These are phyloP conservation scores for Lerista edwardsae DNA, from an alignment of 2,797 vertebrate species.

Conservation along the genomic window DNA sequence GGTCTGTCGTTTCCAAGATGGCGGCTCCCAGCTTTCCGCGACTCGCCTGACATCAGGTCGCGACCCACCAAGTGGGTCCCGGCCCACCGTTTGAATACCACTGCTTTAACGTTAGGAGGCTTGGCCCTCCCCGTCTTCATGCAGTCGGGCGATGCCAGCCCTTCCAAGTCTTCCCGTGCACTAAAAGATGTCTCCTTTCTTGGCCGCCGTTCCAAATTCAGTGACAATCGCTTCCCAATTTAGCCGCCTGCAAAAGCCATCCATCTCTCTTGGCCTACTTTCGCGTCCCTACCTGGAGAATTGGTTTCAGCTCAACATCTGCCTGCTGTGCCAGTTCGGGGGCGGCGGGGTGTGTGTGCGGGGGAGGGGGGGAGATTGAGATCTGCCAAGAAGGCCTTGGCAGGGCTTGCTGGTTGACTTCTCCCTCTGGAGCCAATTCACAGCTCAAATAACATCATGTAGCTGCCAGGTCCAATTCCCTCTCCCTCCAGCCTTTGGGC, in stretches of 20 bases:
- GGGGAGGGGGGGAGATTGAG: rapidly evolving
- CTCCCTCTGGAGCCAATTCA: not conserved
- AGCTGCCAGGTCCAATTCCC: not conserved
- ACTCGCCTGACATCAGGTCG: too few relatives aligned
- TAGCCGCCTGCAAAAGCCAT: conserved; percentile 8
- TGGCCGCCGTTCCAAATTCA: not conserved
- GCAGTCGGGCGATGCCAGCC: not conserved
- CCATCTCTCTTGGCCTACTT: conserved; percentile 34
- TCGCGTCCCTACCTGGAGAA: conserved; percentile 32
- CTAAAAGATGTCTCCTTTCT: not conserved
- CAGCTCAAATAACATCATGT: not conserved
- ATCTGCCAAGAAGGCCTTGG: not conserved
- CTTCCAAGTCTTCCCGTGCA: conserved; percentile 16
- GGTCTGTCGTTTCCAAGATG: too few relatives aligned
- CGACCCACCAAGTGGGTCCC: too few relatives aligned
- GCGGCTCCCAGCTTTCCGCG: too few relatives aligned
- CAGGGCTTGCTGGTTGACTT: not conserved
- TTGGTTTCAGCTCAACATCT: conserved; percentile 15
- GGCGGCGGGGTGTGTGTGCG: too few relatives aligned
- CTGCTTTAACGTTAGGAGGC: too few relatives aligned
- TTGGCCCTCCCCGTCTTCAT: not conserved
- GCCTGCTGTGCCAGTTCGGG: conserved; percentile 11
- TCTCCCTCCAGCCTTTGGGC: not conserved
- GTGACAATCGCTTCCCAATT: conserved; percentile 19
- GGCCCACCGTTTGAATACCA: too few relatives aligned